Evolutionary conservation across 53 echinoderm and acorn worm genomes (phyloP).

Genomic region (Astropecten irregularis): DNA sequence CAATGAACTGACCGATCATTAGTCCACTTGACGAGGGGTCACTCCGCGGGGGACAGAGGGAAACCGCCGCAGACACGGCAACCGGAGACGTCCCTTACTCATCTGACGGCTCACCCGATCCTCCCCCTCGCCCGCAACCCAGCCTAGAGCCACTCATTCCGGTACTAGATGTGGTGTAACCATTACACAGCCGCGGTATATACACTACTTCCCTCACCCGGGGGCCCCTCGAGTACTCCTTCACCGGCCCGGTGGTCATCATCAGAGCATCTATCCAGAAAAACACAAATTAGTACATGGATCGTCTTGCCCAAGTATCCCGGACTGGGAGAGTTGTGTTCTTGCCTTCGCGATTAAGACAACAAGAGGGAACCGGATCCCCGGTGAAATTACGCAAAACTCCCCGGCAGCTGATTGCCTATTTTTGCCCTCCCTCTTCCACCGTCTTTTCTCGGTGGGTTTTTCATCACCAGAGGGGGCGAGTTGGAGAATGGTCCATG

Average conservation of each 20-base stretch:
- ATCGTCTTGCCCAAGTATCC: conserved; percentile 19
- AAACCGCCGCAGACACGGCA: background rate
- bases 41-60: conserved; percentile 17
- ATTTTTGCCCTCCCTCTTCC: background rate
- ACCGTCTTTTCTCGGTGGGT: background rate
- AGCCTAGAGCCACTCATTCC: background rate
- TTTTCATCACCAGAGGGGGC: too few species aligned
- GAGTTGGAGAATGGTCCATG: background rate
- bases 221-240: too few species aligned
- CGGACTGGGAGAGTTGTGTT: conserved; percentile 16
- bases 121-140: conserved; percentile 12
- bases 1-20: conserved; percentile 18
- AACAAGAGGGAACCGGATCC: conserved; percentile 47
- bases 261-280: too few species aligned
- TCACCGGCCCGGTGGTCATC: too few species aligned
- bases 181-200: too few species aligned
- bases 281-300: background rate
- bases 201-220: too few species aligned
- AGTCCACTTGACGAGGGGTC: background rate
- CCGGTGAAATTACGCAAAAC: conserved; percentile 33
- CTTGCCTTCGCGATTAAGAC: conserved; percentile 52
- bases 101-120: conserved; percentile 14
- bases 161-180: too few species aligned
- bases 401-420: background rate
- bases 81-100: conserved; percentile 33